Evolutionary conservation across 2,888 invertebrate species (phyloP).

Genomic region (Lasioglossum vierecki): DNA sequence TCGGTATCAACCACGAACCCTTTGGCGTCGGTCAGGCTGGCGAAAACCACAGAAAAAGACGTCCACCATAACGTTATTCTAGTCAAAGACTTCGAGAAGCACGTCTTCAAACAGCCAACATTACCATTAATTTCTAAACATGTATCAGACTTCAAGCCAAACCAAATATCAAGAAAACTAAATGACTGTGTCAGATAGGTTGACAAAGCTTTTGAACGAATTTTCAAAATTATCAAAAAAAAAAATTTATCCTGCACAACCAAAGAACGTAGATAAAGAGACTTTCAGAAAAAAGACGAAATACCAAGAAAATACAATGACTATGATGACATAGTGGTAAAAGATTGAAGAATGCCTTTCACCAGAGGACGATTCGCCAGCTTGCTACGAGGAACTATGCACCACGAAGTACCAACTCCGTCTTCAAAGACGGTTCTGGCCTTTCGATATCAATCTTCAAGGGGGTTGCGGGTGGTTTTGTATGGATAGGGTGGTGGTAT

Average conservation of each 20-base stretch:
- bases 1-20: constrained; percentile 25
- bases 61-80: background rate
- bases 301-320: background rate
- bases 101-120: background rate
- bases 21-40: constrained; percentile 27
- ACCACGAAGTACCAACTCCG: background rate
- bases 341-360: background rate
- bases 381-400: background rate
- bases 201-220: too few relatives aligned
- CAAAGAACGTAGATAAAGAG: background rate
- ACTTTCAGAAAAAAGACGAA: background rate
- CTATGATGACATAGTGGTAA: background rate
- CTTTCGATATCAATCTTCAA: background rate
- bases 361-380: background rate
- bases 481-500: constrained; percentile 10
- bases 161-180: too few relatives aligned
- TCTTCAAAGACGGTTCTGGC: constrained; percentile 1
- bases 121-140: background rate
- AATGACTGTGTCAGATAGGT: too few relatives aligned
- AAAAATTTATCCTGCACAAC: too few relatives aligned
- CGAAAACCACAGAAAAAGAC: background rate
- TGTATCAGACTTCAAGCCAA: background rate
- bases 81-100: background rate
- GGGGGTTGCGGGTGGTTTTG: background rate
- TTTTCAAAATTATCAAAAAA: too few relatives aligned